Evolutionary conservation across 2,797 vertebrate species (phyloP).

Genomic region (Nasua narica): DNA sequence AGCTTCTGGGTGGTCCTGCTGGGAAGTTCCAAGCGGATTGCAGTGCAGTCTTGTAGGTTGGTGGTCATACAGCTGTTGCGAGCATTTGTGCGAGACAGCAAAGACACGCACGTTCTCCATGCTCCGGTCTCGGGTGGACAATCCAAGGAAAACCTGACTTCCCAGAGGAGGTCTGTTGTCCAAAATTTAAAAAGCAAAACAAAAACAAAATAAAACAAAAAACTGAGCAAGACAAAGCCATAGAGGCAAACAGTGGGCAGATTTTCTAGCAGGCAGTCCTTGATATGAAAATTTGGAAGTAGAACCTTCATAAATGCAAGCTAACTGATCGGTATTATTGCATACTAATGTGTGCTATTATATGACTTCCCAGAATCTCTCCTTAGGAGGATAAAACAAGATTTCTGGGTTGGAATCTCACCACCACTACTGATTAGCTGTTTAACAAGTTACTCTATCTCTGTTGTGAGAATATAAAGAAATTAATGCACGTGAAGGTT

Average conservation of each 20-base stretch:
- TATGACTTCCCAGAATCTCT: background rate
- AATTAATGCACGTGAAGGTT: background rate
- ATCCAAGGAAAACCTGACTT: constrained; percentile 51
- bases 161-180: background rate
- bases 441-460: background rate
- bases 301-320: background rate
- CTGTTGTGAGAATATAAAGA: background rate
- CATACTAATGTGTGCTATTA: background rate
- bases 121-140: constrained; percentile 25
- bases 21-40: constrained; percentile 53
- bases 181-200: constrained; percentile 39
- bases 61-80: constrained; percentile 33
- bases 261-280: background rate
- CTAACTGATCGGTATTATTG: background rate
- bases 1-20: constrained; percentile 72
- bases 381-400: background rate
- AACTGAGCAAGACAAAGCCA: constrained; percentile 22
- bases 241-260: background rate
- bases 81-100: constrained; percentile 35
- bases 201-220: background rate
- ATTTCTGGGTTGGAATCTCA: background rate
- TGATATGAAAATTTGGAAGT: background rate
- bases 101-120: background rate
- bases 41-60: background rate
- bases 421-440: background rate